Percentiles rank a stretch among this genome's conserved stretches.
phyloP scores from a whole-genome alignment of 1,140 invertebrate species.

The Bacillus rossius region DNA sequence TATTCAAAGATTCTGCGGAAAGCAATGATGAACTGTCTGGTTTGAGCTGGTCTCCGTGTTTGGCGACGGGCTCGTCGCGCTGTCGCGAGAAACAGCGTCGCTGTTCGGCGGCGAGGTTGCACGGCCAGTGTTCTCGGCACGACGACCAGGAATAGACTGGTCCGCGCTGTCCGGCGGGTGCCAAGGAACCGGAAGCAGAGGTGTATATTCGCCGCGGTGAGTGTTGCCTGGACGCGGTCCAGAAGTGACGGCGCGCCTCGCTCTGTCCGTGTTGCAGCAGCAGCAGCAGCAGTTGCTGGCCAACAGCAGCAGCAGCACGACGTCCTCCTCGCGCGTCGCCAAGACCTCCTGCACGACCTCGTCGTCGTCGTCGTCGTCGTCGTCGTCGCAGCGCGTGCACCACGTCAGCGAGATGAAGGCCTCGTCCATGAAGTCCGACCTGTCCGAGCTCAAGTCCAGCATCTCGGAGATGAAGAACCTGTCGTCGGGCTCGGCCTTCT shows the following conservation, averaged over 20 bases:
- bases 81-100: too few species aligned
- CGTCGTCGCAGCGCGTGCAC: constrained; percentile 4
- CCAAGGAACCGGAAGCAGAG: too few species aligned
- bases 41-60: too few species aligned
- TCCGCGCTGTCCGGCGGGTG: neutral
- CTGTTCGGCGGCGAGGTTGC: too few species aligned
- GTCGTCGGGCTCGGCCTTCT: constrained; percentile 40
- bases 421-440: constrained; percentile 64
- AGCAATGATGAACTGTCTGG: too few species aligned
- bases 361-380: neutral
- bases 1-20: too few species aligned
- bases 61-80: too few species aligned
- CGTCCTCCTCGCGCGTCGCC: constrained; percentile 7
- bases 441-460: constrained; percentile 66
- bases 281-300: constrained; percentile 8
- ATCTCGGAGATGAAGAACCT: constrained; percentile 70
- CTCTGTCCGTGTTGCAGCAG: neutral
- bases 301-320: neutral
- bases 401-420: constrained; percentile 52
- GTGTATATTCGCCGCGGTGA: too few species aligned
- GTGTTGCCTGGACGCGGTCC: too few species aligned
- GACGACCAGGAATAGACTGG: too few species aligned
- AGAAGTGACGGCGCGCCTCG: neutral
- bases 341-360: constrained; percentile 1
- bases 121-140: too few species aligned